These are phyloP conservation scores for Syngnathus acus DNA, from an alignment of 2,797 vertebrate species.

Conservation along the genomic window DNA sequence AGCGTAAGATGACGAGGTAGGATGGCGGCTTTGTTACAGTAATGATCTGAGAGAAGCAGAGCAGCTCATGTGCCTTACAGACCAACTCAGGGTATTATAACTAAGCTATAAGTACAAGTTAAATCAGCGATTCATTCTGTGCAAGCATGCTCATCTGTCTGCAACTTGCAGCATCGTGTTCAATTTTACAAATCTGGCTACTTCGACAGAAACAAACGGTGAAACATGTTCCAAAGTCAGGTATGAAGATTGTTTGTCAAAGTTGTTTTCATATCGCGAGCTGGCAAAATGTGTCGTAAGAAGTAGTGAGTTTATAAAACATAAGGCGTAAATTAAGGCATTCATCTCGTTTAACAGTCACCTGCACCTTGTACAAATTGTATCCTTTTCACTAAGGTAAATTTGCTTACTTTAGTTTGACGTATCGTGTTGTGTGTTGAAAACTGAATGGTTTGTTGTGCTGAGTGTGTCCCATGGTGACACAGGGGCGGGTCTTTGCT, in stretches of 20 bases:
- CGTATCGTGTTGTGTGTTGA: not conserved
- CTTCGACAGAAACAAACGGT: not conserved
- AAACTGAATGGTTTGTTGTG: slow-evolving; percentile 39
- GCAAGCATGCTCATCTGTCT: not conserved
- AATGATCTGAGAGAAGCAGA: not conserved
- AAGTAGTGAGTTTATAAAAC: no score
- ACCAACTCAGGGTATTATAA: not conserved
- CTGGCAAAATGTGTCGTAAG: not conserved
- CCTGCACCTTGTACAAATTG: no score
- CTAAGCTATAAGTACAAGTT: not conserved
- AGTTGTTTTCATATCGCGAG: not conserved
- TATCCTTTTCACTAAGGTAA: not conserved
- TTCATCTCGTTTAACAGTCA: not conserved
- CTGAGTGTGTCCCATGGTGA: slow-evolving; percentile 40
- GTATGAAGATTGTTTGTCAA: not conserved
- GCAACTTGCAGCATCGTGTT: not conserved
- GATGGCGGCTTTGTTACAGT: not conserved
- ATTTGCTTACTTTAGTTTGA: not conserved
- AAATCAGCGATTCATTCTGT: no score
- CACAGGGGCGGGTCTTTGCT: slow-evolving; percentile 32
- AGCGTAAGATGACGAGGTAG: not conserved
- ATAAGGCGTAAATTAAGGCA: no score
- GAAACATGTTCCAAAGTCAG: not conserved
- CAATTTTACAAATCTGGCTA: not conserved
- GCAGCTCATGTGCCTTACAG: no score